Conservation (phyloP, 2,888 invertebrate species). For the Pemphredon lugubris region DNA sequence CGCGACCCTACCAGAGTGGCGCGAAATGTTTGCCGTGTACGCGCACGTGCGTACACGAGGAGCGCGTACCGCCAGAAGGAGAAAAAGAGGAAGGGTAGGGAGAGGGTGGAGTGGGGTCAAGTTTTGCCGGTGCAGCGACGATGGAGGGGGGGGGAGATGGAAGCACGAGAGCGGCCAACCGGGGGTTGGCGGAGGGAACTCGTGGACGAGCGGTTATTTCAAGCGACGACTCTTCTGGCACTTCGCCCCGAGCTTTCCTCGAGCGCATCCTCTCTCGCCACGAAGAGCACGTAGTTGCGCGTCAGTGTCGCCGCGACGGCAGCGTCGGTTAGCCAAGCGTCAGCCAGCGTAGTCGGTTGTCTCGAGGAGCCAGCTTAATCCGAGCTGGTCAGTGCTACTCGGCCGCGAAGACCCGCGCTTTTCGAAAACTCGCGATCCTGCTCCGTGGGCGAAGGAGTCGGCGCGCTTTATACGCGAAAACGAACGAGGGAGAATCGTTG, state of each 20-base stretch:
- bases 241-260: constrained; percentile 77
- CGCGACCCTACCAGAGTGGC: constrained; percentile 15
- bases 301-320: constrained; percentile 58
- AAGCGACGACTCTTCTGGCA: constrained; percentile 77
- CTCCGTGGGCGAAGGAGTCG: too few relatives aligned
- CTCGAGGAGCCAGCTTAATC: too few relatives aligned
- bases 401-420: too few relatives aligned
- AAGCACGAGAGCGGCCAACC: constrained; percentile 35
- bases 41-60: constrained; percentile 35
- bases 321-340: constrained; percentile 20
- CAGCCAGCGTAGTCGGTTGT: neutral
- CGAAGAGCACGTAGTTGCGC: constrained; percentile 37
- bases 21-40: constrained; percentile 32
- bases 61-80: constrained; percentile 5
- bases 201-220: constrained; percentile 78
- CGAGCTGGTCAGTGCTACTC: too few relatives aligned
- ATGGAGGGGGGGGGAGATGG: constrained; percentile 8
- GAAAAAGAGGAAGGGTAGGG: constrained; percentile 37
- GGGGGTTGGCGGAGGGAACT: constrained; percentile 77
- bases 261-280: constrained; percentile 60
- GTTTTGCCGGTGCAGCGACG: constrained; percentile 56
- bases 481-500: too few relatives aligned
- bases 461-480: too few relatives aligned
- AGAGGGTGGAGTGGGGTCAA: constrained; percentile 52
- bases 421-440: neutral